Base-by-base conservation (phyloP, 2,797 vertebrate species). In the Zalophus californianus region DNA sequence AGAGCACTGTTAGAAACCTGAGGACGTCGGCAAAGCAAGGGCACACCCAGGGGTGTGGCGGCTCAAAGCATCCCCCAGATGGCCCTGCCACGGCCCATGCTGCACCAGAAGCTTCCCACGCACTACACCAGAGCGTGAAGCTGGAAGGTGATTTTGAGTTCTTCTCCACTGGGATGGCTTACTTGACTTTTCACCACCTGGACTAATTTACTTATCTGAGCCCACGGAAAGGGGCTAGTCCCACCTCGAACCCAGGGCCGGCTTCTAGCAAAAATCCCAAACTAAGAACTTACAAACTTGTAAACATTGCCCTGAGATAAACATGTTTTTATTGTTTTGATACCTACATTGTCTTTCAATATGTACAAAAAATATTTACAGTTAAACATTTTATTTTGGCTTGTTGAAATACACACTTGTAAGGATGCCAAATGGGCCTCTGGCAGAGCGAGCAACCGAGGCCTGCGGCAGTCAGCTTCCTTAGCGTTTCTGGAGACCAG, bases 81-180 rank as follows among this genome's bases (percentile, higher is more conserved):
- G 1, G 1, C 23, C 1, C 62, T 32, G 16, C 54, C 0, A 0
- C 0, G 4, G 15, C 12, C 32, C 85, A 20, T 0, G 0, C 5
- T 38, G n/a, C 38, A 2, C 14, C 7, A 2, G 5, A 15, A 7
- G 29, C 10, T 13, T 62, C 13, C 2, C 14, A 48, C 15, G 25
- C 0, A 1, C 58, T 52, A 6, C 16, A 32, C 3, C 25, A 25
- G 35, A 48, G 64, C 16, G 0, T 3, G 18, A 48, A 56, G 41
- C 25, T 6, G 35, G 56, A 10, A 62, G 60, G 20, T 14, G 29
- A 20, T 15, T 27, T 38, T 58, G 87, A n/a, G 52, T 18, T 41
- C 88, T 73, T 25, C 23, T 21, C 27, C 11, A 8, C n/a, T 3
- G 13, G 1, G 21, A 23, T 0, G 7, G 8, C 35, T 64, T 21